phyloP scores from a whole-genome alignment of 2,888 invertebrate genomes.

The Synanthedon myopaeformis region DNA sequence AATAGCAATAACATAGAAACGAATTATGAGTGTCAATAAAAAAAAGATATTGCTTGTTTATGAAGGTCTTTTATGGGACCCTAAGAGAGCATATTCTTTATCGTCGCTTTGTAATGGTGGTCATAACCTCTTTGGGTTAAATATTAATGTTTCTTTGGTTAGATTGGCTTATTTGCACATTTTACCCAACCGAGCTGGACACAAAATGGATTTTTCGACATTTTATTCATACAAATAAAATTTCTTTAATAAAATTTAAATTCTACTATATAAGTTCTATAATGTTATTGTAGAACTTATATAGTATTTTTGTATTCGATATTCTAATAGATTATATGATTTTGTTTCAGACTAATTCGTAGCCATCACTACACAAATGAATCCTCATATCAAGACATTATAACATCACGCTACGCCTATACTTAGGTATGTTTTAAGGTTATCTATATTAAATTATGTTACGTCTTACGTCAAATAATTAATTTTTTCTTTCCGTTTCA shows the following conservation, averaged over 20 bases:
- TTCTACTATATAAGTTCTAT: too few species aligned
- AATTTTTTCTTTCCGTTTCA: too few species aligned
- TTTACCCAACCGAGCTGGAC: too few species aligned
- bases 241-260: too few species aligned
- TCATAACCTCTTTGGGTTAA: slow-evolving; percentile 36
- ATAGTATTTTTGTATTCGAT: too few species aligned
- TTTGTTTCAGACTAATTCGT: too few species aligned
- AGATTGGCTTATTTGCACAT: too few species aligned
- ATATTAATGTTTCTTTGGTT: slow-evolving; percentile 3
- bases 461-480: too few species aligned
- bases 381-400: slow-evolving; percentile 33
- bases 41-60: slow-evolving; percentile 59
- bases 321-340: too few species aligned
- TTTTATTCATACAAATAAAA: too few species aligned
- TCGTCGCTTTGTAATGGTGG: slow-evolving; percentile 43
- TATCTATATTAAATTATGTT: not conserved
- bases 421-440: slow-evolving; percentile 41
- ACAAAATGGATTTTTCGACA: too few species aligned
- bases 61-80: slow-evolving; percentile 54
- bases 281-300: too few species aligned
- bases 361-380: slow-evolving; percentile 27
- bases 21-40: slow-evolving; percentile 46
- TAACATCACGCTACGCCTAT: slow-evolving; percentile 53
- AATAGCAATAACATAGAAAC: slow-evolving; percentile 33
- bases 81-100: slow-evolving; percentile 45